These are phyloP conservation scores for Strigamia crassipes DNA, from an alignment of 2,888 invertebrate genomes.

Conservation along the genomic window DNA sequence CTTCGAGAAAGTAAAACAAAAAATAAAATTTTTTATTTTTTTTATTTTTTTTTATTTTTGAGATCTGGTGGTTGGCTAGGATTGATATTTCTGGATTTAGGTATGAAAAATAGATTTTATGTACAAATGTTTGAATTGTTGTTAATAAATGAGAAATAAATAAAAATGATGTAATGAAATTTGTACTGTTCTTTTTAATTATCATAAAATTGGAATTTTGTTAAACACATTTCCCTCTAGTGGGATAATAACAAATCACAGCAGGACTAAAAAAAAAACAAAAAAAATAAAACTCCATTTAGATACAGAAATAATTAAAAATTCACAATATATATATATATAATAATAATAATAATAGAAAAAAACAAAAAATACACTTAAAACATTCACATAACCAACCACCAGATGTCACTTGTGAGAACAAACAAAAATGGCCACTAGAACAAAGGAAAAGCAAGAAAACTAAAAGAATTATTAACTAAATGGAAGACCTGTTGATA, in stretches of 20 bases:
- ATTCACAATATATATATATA: not conserved
- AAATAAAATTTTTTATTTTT: not conserved
- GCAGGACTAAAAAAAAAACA: not conserved
- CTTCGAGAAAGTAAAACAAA: not conserved
- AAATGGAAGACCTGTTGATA: conserved; percentile 25
- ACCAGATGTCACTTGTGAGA: conserved; percentile 18
- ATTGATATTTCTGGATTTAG: not conserved
- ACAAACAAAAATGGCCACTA: not conserved
- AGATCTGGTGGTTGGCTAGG: conserved; percentile 11
- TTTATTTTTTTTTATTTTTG: not conserved
- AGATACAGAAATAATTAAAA: not conserved
- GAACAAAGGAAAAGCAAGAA: not conserved
- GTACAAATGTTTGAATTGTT: not conserved
- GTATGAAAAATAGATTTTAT: conserved; percentile 34
- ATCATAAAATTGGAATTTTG: conserved; percentile 33
- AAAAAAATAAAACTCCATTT: not conserved
- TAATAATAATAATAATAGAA: not conserved
- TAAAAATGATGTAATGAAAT: not conserved
- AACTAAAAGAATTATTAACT: not conserved
- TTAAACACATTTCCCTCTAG: not conserved
- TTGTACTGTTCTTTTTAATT: conserved; percentile 26
- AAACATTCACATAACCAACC: conserved; percentile 19
- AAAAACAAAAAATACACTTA: not conserved
- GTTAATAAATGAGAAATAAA: not conserved
- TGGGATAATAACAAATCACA: not conserved